Evolutionary conservation across 1,140 invertebrate species (phyloP), one percentile per base, ranked within the genome.

Genomic region (Neelides sp.): DNA sequence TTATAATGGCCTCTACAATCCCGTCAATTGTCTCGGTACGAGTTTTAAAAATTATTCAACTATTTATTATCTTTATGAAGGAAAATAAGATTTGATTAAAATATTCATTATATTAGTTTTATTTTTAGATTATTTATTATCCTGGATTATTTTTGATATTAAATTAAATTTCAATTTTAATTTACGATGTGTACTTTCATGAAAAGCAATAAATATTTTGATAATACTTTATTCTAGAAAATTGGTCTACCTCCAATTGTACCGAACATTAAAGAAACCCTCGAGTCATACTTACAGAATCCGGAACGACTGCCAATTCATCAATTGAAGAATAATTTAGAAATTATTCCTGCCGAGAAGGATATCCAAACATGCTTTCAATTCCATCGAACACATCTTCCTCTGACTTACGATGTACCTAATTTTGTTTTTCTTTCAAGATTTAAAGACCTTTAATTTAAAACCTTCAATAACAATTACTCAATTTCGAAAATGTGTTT

Each of bases 301-400:
- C 71, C 74, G 5, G 78, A 80, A 53, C 69, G 70, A 44, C 64
- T 82, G 40, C 74, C 78, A 4, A 77, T 81, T 48, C 75, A 82
- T 68, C 65, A 78, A 56, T 64, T 76, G 51, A 68, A 76, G 57
- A 70, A 69, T 61, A 54, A 57, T 50, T 40, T 62, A 10, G 35
- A 46, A 30, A 7, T 28, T 35, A n/a, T 64, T 40, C 13, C 59
- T 20, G 22, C 32, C 20, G 39, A 35, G 20, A 28, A 44, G 19
- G 41, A 55, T 43, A 15, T 39, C 12, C 41, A 35, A 10, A 28
- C 28, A n/a, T n/a, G 50, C 19, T 40, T 30, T 19, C 44, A 44
- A 35, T 3, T 43, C 27, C 55, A 62, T 43, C 13, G 22, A 15
- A 43, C 47, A 17, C 39, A 47, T 23, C 32, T 49, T 10, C 52